These are phyloP conservation scores for Xestia rhomboidea DNA, from an alignment of 2,888 invertebrate species.

Conservation along the genomic window DNA sequence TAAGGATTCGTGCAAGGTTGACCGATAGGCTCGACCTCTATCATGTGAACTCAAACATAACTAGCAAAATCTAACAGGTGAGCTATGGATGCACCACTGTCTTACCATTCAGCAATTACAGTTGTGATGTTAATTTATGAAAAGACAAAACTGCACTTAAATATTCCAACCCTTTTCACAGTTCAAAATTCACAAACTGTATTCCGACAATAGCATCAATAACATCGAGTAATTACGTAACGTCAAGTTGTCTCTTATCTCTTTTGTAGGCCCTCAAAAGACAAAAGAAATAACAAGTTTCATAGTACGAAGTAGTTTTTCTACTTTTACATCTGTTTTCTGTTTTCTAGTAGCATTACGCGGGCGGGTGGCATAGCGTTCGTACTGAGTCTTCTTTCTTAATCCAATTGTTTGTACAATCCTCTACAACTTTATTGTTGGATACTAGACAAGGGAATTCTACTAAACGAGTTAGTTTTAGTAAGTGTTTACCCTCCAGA, in stretches of 20 bases:
- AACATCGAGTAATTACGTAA: slow-evolving; percentile 7
- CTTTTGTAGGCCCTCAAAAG: not conserved
- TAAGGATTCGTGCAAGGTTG: no score
- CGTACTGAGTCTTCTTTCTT: slow-evolving; percentile 44
- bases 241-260: slow-evolving; percentile 11
- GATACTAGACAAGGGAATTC: slow-evolving; percentile 33
- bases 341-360: slow-evolving; percentile 33
- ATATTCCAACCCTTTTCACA: not conserved
- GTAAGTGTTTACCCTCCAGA: slow-evolving; percentile 2
- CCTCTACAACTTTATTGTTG: slow-evolving; percentile 49
- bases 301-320: slow-evolving; percentile 28
- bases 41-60: not conserved
- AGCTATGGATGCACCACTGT: not conserved
- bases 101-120: not conserved
- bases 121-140: not conserved
- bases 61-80: not conserved
- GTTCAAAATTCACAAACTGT: not conserved
- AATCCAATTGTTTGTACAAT: slow-evolving; percentile 55
- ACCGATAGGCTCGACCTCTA: no score
- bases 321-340: slow-evolving; percentile 36
- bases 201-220: slow-evolving; percentile 17
- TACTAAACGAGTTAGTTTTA: slow-evolving; percentile 30
- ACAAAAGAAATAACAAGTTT: slow-evolving; percentile 38
- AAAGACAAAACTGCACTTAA: not conserved
- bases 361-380: slow-evolving; percentile 24